Percentiles rank a stretch among this genome's conserved stretches.
These are phyloP conservation scores for Belgica antarctica DNA, from an alignment of 2,888 invertebrate genomes.

Conservation along the genomic window DNA sequence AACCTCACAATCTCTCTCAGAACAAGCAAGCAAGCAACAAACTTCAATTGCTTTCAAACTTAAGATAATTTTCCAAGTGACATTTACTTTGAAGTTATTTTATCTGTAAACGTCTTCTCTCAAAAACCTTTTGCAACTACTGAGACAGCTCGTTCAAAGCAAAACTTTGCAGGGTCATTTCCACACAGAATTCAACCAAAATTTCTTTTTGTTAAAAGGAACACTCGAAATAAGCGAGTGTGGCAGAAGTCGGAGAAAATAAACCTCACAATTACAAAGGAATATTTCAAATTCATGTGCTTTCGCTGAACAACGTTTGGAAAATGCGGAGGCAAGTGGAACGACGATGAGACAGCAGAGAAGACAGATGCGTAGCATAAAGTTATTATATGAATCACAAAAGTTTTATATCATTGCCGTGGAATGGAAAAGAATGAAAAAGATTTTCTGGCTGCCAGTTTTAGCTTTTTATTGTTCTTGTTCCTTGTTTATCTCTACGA, in stretches of 20 bases:
- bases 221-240: background rate
- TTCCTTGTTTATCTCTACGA: too few species aligned
- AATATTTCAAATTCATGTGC: slow-evolving; percentile 22
- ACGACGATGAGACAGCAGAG: slow-evolving; percentile 2
- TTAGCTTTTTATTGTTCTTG: slow-evolving; percentile 17
- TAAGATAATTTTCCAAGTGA: too few species aligned
- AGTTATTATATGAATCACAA: slow-evolving; percentile 38
- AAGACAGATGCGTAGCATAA: slow-evolving; percentile 31
- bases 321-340: background rate
- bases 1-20: too few species aligned
- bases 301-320: background rate
- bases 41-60: too few species aligned
- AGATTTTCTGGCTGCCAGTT: slow-evolving; percentile 23
- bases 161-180: too few species aligned
- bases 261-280: slow-evolving; percentile 7
- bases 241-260: too few species aligned
- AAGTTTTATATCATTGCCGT: slow-evolving; percentile 17
- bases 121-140: too few species aligned
- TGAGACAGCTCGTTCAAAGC: too few species aligned
- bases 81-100: too few species aligned
- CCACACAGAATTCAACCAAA: too few species aligned
- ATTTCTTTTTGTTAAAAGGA: background rate
- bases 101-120: too few species aligned
- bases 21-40: too few species aligned
- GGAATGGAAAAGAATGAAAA: background rate